Conservation (phyloP, 2,888 invertebrate species). For the Agrochola lychnidis region DNA sequence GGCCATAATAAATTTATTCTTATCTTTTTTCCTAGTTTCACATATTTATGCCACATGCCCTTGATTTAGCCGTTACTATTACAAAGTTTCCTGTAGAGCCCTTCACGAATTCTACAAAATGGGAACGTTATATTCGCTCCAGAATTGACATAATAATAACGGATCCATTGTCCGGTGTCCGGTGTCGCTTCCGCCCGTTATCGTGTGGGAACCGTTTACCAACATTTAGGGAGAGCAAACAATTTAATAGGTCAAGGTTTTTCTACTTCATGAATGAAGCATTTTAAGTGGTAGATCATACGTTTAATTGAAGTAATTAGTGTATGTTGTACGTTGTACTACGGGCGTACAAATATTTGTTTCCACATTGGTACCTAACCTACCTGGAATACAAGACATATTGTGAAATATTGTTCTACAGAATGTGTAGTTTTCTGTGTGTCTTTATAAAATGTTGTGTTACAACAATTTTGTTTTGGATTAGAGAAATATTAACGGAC, state of each 20-base stretch:
- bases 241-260: conserved; percentile 87
- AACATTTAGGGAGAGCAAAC: conserved; percentile 82
- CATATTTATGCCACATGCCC: conserved; percentile 53
- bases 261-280: conserved; percentile 76
- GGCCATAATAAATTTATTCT: neutral
- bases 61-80: conserved; percentile 73
- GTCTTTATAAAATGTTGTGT: neutral
- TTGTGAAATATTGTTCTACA: neutral
- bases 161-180: conserved; percentile 86
- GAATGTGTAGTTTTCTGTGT: neutral
- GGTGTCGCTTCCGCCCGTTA: conserved; percentile 83
- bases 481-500: neutral
- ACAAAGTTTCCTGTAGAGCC: conserved; percentile 68
- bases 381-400: conserved; percentile 38
- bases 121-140: conserved; percentile 70
- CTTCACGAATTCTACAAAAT: conserved; percentile 67
- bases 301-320: conserved; percentile 79
- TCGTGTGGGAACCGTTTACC: conserved; percentile 82
- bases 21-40: conserved; percentile 2
- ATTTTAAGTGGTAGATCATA: conserved; percentile 68
- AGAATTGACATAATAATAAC: conserved; percentile 82
- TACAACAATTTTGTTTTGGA: neutral
- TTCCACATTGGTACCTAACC: conserved; percentile 4
- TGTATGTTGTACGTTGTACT: conserved; percentile 48
- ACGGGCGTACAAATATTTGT: conserved; percentile 54